Base-by-base conservation (phyloP, 2,113 vertebrate species). In the Ciconia boyciana region DNA sequence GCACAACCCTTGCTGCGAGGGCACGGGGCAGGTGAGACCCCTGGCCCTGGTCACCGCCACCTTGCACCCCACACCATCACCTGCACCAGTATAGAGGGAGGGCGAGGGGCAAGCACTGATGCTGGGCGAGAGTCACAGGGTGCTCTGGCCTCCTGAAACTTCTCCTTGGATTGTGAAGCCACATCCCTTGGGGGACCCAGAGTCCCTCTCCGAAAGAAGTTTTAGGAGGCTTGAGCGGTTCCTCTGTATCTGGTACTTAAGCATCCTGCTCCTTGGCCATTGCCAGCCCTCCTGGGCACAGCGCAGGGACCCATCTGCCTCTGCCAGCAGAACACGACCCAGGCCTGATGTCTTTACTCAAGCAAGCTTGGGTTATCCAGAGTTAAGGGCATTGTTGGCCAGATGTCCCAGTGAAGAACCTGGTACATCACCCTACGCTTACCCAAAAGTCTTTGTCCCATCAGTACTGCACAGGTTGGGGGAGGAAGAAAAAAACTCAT, bases 11-110 rank as follows among this genome's bases (percentile, higher is more conserved):
- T 66, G 20, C 68, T 54, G 18, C 0, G 8, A 51, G 71, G 62
- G 48, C 10, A 4, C 0, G 2, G n/a, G 2, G 3, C 21, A 57
- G 55, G 17, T n/a, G 52, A 80, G 51, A 77, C 18, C n/a, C 36
- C 62, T 60, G 71, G 80, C 18, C 48, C 24, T 29, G 64, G 55
- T 44, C 34, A 32, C 62, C 66, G 11, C 2, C 44, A 64, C 34
- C 31, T 75, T 9, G 31, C 18, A 78, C 48, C 83, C 68, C 82
- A 83, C 31, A 34, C 2, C 0, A 16, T 48, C 93, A 82, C 58
- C 55, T 62, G 64, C 39, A 83, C n/a, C 76, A 55, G 26, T 16
- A 34, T 21, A 58, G 76, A 81, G 71, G 64, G 16, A 87, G 48
- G 34, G 52, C 0, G 2, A 89, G 36, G 62, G 11, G 46, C 1